phyloP scores from a whole-genome alignment of 2,888 invertebrate genomes.

The Opisthograptis luteolata region DNA sequence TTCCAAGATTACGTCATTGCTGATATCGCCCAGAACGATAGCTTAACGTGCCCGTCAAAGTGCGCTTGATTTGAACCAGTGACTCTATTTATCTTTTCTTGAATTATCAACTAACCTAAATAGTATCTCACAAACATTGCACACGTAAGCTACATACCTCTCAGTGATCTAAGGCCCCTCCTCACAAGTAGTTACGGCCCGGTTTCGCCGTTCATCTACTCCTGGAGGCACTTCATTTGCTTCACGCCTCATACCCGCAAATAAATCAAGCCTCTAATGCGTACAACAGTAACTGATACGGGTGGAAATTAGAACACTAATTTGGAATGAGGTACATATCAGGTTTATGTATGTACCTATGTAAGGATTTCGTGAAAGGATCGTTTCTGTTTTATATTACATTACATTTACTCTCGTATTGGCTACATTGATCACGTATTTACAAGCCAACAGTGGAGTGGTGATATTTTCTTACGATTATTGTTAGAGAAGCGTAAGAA shows the following conservation, averaged over 20 bases:
- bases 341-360: conserved; percentile 4
- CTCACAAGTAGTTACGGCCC: conserved; percentile 60
- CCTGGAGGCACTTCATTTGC: conserved; percentile 75
- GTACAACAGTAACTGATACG: conserved; percentile 57
- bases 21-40: no score
- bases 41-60: no score
- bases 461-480: no score
- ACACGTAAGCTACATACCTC: conserved; percentile 24
- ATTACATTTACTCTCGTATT: not conserved
- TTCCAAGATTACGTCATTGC: no score
- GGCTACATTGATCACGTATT: no score
- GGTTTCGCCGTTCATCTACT: conserved; percentile 73
- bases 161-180: conserved; percentile 48
- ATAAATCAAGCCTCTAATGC: conserved; percentile 75
- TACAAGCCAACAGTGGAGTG: no score
- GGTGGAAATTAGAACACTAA: conserved; percentile 61
- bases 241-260: conserved; percentile 81
- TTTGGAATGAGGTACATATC: conserved; percentile 42
- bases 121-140: conserved; percentile 6
- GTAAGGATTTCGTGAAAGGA: not conserved
- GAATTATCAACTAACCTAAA: no score
- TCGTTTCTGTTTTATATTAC: not conserved
- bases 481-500: no score
- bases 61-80: no score
- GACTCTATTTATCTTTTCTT: no score